Evolutionary conservation across 2,113 vertebrate genomes (phyloP).

Genomic region (Formicarius rufipectus): DNA sequence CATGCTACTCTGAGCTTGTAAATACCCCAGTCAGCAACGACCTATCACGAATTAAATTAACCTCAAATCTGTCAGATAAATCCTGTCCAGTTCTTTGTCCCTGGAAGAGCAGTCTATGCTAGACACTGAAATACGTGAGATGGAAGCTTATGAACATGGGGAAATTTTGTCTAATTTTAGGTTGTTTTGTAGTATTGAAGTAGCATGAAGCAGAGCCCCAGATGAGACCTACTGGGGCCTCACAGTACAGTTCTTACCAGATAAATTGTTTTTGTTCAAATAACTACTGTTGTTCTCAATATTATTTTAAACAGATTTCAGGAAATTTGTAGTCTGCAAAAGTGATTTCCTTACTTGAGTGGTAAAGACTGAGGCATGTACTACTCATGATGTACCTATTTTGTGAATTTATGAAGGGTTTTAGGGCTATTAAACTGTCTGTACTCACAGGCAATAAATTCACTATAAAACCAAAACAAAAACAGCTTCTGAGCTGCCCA

Average conservation of each 20-base stretch:
- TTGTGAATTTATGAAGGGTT: neutral
- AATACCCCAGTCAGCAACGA: neutral
- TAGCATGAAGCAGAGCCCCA: neutral
- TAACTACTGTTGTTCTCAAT: neutral
- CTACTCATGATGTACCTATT: neutral
- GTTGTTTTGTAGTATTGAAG: neutral
- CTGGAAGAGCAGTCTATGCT: neutral
- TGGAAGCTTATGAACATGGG: neutral
- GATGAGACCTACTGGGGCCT: neutral
- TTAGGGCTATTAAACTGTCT: neutral
- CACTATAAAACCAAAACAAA: neutral
- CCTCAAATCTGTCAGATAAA: neutral
- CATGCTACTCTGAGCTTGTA: neutral
- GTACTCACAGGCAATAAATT: neutral
- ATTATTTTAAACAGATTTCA: neutral
- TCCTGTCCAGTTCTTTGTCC: neutral
- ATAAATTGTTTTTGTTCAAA: neutral
- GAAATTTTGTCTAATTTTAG: neutral
- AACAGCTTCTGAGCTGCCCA: neutral
- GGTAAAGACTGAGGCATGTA: neutral
- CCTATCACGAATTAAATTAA: slow-evolving; percentile 7
- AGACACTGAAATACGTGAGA: neutral
- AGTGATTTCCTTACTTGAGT: neutral
- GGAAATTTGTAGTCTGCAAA: neutral
- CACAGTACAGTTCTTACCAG: neutral